These are phyloP conservation scores for Pocillopora grandis DNA, from an alignment of 92 coral and sea anemone species.

Conservation along the genomic window DNA sequence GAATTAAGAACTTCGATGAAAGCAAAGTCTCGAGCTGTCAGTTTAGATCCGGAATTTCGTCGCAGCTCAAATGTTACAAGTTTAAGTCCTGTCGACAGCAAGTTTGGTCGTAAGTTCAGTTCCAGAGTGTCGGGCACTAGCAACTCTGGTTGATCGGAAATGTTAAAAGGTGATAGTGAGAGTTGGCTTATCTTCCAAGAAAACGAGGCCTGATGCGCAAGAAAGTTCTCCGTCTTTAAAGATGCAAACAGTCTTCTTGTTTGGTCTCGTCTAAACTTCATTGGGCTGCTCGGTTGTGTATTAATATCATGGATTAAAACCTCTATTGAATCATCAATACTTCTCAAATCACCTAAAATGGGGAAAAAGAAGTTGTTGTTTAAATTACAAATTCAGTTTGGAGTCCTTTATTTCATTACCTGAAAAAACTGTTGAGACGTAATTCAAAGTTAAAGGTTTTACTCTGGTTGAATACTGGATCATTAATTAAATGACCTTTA, in stretches of 20 bases:
- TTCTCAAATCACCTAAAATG: not conserved
- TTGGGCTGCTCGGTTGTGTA: slow-evolving; percentile 9
- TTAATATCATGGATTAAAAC: not conserved
- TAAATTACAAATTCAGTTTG: too few species aligned
- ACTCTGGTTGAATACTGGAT: too few species aligned
- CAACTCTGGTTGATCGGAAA: not conserved
- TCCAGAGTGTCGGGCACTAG: not conserved
- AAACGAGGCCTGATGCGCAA: not conserved
- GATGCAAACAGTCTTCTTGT: not conserved
- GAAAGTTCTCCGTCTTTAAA: not conserved
- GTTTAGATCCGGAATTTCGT: not conserved
- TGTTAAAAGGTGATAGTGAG: not conserved
- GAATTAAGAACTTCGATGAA: not conserved
- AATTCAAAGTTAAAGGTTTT: too few species aligned
- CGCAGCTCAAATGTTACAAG: slow-evolving; percentile 9
- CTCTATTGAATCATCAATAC: too few species aligned
- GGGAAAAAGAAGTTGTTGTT: not conserved
- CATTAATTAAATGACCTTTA: too few species aligned
- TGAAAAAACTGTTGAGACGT: too few species aligned
- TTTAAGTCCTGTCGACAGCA: not conserved
- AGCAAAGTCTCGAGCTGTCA: slow-evolving; percentile 19
- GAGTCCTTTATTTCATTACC: too few species aligned
- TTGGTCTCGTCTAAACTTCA: slow-evolving; percentile 10
- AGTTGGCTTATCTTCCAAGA: not conserved
- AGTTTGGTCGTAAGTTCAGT: not conserved